Percentiles rank a stretch among this genome's conserved stretches.
Conservation (phyloP, 1,140 invertebrate genomes). For the Danaus melanippus region DNA sequence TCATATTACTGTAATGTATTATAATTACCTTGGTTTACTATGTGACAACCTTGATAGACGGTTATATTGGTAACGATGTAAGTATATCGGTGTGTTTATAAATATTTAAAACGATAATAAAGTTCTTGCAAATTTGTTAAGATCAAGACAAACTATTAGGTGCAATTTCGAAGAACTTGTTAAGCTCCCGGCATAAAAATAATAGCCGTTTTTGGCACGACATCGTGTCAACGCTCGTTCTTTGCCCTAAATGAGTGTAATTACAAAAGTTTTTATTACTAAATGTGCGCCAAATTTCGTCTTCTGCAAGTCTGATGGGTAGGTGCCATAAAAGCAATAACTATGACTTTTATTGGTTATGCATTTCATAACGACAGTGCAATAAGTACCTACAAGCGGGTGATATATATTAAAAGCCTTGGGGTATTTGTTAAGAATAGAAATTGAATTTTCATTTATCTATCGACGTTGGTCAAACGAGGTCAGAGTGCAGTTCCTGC, state of each 20-base stretch:
- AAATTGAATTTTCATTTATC: slow-evolving; percentile 37
- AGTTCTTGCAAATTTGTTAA: too few species aligned
- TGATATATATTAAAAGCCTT: slow-evolving; percentile 6
- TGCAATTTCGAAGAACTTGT: slow-evolving; percentile 35
- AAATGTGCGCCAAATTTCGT: slow-evolving; percentile 61
- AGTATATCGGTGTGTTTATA: too few species aligned
- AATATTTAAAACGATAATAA: too few species aligned
- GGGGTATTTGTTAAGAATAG: slow-evolving; percentile 25
- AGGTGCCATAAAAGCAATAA: slow-evolving; percentile 26
- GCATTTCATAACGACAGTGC: slow-evolving; percentile 28
- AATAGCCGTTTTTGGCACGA: slow-evolving; percentile 65
- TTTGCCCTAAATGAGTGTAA: slow-evolving; percentile 65
- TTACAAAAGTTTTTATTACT: slow-evolving; percentile 70
- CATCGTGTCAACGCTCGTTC: slow-evolving; percentile 57
- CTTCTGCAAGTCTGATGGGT: slow-evolving; percentile 42
- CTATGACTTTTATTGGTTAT: slow-evolving; percentile 33
- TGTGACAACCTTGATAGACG: too few species aligned
- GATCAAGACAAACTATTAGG: too few species aligned
- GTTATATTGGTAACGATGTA: too few species aligned
- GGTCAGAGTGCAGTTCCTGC: slow-evolving; percentile 39
- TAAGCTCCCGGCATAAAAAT: slow-evolving; percentile 52
- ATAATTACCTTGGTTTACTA: not conserved
- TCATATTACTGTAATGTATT: slow-evolving; percentile 12
- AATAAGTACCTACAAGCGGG: slow-evolving; percentile 10
- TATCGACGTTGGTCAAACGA: slow-evolving; percentile 30